Base-by-base conservation (phyloP, 2,797 vertebrate genomes). In the Sparidentex hasta region DNA sequence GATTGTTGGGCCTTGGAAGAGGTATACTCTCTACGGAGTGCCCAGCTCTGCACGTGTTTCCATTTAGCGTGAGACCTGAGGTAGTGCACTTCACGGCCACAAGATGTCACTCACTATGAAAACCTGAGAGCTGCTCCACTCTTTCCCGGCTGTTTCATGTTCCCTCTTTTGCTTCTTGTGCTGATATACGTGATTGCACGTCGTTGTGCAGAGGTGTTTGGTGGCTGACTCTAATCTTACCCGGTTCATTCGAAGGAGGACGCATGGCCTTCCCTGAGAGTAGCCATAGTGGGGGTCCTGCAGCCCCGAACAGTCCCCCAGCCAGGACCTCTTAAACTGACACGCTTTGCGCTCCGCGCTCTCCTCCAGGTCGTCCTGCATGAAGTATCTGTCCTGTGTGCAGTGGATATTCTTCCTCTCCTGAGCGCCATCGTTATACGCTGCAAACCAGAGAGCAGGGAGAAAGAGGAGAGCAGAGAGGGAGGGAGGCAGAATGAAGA, bases 191-290 rank as follows among this genome's bases (percentile, higher is more conserved):
- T 14, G 16, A 20, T 14, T 58, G n/a, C 21, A 64, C 50, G 9
- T 8, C 33, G 8, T 9, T 9, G 8, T 56, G 14, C 8, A 21
- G 8, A 46, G 21, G 20, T n/a, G 63, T 69, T 50, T 72, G 17
- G 33, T 63, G 29, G 48, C 47, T 16, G 23, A n/a, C 18, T 5
- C 58, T 70, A 0, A 2, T 78, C 94, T 93, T 96, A 99, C 98
- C 95, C 97, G 89, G 90, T 99, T 99, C 98, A 99, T 99, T 94
- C 97, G 97, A 61, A 99, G 95, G 68, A 99, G 92, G 87, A 99
- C 87, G 86, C 98, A 99, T 71, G 98, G 98, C 87, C 94, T 96
- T 88, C 97, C 98, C 83, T 90, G 92, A 29, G 97, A 96, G 88
- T 97, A 99, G 89, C 98, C 98, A 83, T 97, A 99, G 0, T 95